A percentile compares a stretch with the other conserved stretches of the same genome.
Evolutionary conservation across 2,113 vertebrate genomes (phyloP).

Genomic region (Cheilinus undulatus): DNA sequence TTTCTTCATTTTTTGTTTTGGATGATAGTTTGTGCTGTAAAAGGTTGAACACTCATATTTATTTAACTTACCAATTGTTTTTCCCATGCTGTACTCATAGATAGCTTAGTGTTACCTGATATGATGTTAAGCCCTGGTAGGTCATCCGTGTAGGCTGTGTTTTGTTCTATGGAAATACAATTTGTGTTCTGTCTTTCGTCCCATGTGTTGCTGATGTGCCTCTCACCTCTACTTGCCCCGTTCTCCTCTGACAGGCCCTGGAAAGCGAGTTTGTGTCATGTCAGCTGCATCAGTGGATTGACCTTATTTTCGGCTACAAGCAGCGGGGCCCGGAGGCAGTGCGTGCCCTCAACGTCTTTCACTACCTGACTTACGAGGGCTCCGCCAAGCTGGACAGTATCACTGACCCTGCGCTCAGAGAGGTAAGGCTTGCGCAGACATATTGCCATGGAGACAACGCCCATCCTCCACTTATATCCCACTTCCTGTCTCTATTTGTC

Average conservation of each 20-base stretch:
- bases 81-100: not conserved
- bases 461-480: constrained; percentile 8
- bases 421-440: constrained; percentile 84
- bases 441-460: constrained; percentile 45
- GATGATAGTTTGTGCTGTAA: constrained; percentile 3
- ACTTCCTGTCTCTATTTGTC: constrained; percentile 62
- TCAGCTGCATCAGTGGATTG: constrained; percentile 99
- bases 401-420: constrained; percentile 90
- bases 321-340: constrained; percentile 97
- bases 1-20: not conserved
- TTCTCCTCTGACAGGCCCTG: constrained; percentile 89
- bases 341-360: constrained; percentile 97
- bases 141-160: constrained; percentile 4
- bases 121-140: constrained; percentile 3
- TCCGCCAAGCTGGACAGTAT: constrained; percentile 93
- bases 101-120: constrained; percentile 8
- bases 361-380: constrained; percentile 97
- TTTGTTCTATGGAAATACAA: constrained; percentile 30
- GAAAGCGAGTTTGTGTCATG: constrained; percentile 99
- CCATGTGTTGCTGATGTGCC: constrained; percentile 40
- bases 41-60: not conserved
- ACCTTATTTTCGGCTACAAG: constrained; percentile 99
- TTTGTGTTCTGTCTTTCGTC: constrained; percentile 49
- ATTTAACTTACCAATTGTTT: not conserved
- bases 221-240: constrained; percentile 78